phyloP scores from a whole-genome alignment of 2,888 invertebrate species.

The Mantis religiosa region DNA sequence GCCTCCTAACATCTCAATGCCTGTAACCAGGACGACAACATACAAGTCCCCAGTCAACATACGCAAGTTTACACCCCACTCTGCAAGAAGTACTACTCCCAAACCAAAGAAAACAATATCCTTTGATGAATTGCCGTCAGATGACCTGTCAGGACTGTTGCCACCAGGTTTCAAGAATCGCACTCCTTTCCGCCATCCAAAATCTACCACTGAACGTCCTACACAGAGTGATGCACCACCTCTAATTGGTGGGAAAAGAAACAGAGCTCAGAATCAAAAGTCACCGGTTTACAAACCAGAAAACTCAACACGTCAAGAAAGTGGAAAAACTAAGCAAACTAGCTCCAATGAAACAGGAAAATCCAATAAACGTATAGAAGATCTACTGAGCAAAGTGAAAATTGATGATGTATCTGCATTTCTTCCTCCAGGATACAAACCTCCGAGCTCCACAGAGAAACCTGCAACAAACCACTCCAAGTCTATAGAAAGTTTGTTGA shows the following conservation, averaged over 20 bases:
- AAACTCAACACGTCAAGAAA: background rate
- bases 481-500: slow-evolving; percentile 38
- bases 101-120: slow-evolving; percentile 33
- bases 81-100: slow-evolving; percentile 34
- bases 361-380: slow-evolving; percentile 37
- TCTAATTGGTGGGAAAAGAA: background rate
- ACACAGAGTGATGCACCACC: slow-evolving; percentile 1
- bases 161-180: slow-evolving; percentile 56
- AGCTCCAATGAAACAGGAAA: background rate
- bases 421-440: slow-evolving; percentile 64
- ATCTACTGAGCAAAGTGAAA: slow-evolving; percentile 49
- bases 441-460: slow-evolving; percentile 38
- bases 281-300: background rate
- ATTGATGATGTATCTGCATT: slow-evolving; percentile 57
- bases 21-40: slow-evolving; percentile 46
- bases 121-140: slow-evolving; percentile 44
- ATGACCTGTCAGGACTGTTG: slow-evolving; percentile 57
- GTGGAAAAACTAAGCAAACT: background rate
- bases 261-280: background rate
- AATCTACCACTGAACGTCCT: slow-evolving; percentile 30
- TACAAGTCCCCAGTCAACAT: slow-evolving; percentile 31
- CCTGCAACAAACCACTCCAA: slow-evolving; percentile 26
- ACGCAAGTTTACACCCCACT: slow-evolving; percentile 36
- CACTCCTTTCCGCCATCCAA: slow-evolving; percentile 33
- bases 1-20: slow-evolving; percentile 38